These are phyloP conservation scores for Delichon dasypus DNA, from an alignment of 2,797 vertebrate species.

Conservation along the genomic window DNA sequence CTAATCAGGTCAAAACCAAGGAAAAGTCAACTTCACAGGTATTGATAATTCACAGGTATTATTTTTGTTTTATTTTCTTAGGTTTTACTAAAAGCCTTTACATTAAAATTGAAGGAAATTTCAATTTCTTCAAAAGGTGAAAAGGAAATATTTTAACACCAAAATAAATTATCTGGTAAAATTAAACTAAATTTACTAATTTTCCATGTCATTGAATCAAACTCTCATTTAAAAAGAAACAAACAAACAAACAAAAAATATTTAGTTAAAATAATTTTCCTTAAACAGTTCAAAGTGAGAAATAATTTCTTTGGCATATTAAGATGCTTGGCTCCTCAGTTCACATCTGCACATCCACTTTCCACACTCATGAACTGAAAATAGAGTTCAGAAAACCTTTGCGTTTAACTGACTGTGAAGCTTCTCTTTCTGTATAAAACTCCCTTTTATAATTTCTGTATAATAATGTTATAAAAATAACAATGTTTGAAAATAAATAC, in stretches of 20 bases:
- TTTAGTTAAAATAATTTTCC: neutral
- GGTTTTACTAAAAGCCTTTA: neutral
- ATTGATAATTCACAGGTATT: neutral
- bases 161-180: neutral
- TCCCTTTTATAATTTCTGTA: neutral
- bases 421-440: neutral
- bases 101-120: neutral
- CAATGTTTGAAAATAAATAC: neutral
- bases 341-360: neutral
- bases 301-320: neutral
- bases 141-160: neutral
- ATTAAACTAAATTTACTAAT: neutral
- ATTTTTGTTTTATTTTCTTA: neutral
- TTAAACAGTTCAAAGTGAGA: neutral
- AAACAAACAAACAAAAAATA: too few species aligned
- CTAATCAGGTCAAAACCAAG: neutral
- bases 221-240: neutral
- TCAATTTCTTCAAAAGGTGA: neutral
- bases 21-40: neutral
- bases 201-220: neutral
- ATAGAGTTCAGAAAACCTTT: neutral
- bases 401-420: neutral
- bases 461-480: neutral
- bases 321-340: neutral
- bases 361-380: neutral